Evolutionary conservation across 2,113 vertebrate genomes (phyloP), one percentile per base, ranked within the genome.

Genomic region (Cyanistes caeruleus): DNA sequence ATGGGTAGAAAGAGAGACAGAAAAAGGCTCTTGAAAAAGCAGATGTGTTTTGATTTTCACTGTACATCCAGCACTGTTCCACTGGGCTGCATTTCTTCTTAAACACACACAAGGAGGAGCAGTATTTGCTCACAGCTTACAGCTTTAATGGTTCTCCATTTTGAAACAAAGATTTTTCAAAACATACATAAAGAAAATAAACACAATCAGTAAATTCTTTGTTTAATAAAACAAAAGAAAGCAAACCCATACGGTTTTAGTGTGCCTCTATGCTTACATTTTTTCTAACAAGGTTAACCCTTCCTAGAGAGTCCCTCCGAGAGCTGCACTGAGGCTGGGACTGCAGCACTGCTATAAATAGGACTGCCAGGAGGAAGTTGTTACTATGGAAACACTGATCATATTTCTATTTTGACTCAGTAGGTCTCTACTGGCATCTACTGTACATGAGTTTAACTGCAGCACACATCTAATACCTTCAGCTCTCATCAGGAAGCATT

Each of bases 401-500:
- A 46, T 64, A 70, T 68, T 94, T 89, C 95, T 96, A 94, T 96
- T 97, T 97, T 97, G 67, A 86, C 90, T 96, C 53, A 8, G n/a
- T 80, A 93, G 97, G 94, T 49, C 98, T 98, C 97, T 98, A 92
- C 98, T 98, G 98, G 97, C 98, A 98, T 93, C 98, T 98, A 95
- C 98, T 96, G 98, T 89, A 84, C 92, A 93, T 86, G 93, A 37
- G 23, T 67, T 97, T 95, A 96, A 98, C 87, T 98, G 92, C 98
- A 98, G 62, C 73, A 94, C 80, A 84, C 60, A 91, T 46, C 82
- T 77, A 56, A 55, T 30, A 90, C 93, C 58, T 91, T 21, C 48
- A 90, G 53, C 75, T 80, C 84, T 92, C 52, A 39, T 27, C 74
- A 46, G 65, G 55, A 91, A 77, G 37, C 73, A 82, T 24, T 69